Base-by-base conservation (phyloP, 2,888 invertebrate genomes). In the Dascillus cervinus region DNA sequence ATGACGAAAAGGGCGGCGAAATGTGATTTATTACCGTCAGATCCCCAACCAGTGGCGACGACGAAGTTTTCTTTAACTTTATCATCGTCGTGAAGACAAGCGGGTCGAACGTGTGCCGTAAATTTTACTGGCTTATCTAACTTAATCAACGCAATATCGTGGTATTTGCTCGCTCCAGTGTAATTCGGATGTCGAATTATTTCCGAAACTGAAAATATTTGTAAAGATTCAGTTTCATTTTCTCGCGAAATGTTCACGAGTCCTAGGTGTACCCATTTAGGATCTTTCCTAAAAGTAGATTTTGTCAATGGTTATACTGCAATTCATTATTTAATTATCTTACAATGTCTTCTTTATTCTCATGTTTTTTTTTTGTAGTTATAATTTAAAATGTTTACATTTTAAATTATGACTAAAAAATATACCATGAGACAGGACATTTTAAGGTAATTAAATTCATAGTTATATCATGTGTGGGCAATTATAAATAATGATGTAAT, bases 131-230 rank as follows among this genome's bases (percentile, higher is more conserved):
- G 32, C 3, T 40, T 37, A 11, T 60, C 55, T 15, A 70, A 41
- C 36, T 55, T 51, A 2, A 71, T 24, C 2, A 72, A 52, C 2
- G 66, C 71, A 20, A 71, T 66, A 29, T 71, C 71, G 39, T 71
- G 59, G 42, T 71, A 71, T 20, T 57, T 46, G 1, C 50, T 40
- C 0, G 61, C 54, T 3, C 41, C 37, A 26, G 48, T 53, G 42
- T 67, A 70, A 1, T 54, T 34, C 0, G 67, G 66, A 50, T 70
- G 60, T n/a, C 42, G 43, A 33, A 60, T 53, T 9, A 49, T 50
- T 15, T 49, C 14, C 3, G 38, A 21, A 2, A 67, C 13, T 39
- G 27, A 11, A 29, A 32, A 19, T 29, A 26, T 22, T 39, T 39
- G 26, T 28, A 34, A 27, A 17, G 22, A 26, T 12, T 40, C 26